Percentiles rank a stretch among this genome's conserved stretches.
Conservation (phyloP, 2,113 vertebrate genomes). For the Gymnocephalus cernua region DNA sequence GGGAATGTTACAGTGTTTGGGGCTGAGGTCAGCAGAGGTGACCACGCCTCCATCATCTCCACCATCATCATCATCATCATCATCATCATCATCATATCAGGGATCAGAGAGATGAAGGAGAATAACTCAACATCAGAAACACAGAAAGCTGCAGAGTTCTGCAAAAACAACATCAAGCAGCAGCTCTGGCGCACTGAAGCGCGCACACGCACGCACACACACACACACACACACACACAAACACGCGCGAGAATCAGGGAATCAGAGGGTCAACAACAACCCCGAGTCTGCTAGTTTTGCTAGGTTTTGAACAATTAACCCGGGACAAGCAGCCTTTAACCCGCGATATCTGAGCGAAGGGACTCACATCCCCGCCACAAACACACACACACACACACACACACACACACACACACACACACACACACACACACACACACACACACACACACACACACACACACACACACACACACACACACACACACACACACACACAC, state of each 20-base stretch:
- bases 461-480: neutral
- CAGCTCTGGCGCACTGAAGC: constrained; percentile 40
- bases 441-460: neutral
- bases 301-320: neutral
- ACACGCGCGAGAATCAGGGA: no score
- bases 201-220: neutral
- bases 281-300: neutral
- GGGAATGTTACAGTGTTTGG: constrained; percentile 22
- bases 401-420: neutral
- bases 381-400: neutral
- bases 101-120: neutral
- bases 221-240: no score
- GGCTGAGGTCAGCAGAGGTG: constrained; percentile 59
- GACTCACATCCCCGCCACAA: neutral
- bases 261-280: neutral
- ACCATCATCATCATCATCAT: neutral
- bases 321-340: neutral
- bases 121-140: neutral
- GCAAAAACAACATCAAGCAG: constrained; percentile 8
- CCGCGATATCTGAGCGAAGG: neutral
- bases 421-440: neutral
- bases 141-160: constrained; percentile 34
- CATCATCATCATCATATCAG: constrained; percentile 5
- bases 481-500: neutral
- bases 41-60: constrained; percentile 58